These are phyloP conservation scores for Hartigia nigra DNA, from an alignment of 2,888 invertebrate genomes.

Conservation along the genomic window DNA sequence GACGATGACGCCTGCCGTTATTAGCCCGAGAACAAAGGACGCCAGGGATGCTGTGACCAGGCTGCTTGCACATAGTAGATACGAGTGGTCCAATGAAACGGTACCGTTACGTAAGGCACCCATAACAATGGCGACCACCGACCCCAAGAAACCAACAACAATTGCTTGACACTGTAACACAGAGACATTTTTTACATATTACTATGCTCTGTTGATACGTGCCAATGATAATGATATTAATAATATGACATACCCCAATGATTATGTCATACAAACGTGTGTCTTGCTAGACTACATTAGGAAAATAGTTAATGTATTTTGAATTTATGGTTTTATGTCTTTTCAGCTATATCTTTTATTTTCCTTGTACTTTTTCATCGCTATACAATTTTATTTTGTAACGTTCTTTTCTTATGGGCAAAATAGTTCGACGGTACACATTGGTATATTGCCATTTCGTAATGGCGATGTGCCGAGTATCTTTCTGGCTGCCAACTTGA, in stretches of 20 bases:
- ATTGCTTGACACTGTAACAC: slow-evolving; percentile 74
- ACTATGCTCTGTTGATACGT: not conserved
- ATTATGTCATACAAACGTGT: no score
- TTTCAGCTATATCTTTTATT: no score
- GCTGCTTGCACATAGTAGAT: slow-evolving; percentile 79
- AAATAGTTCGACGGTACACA: not conserved
- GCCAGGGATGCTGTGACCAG: slow-evolving; percentile 82
- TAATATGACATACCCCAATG: not conserved
- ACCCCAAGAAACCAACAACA: slow-evolving; percentile 79
- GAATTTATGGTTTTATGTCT: not conserved
- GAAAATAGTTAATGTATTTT: not conserved
- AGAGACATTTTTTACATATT: not conserved
- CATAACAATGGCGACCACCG: slow-evolving; percentile 76
- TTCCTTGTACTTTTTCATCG: not conserved
- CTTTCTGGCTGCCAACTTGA: not conserved
- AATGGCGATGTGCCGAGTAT: no score
- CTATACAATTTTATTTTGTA: not conserved
- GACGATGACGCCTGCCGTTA: slow-evolving; percentile 80
- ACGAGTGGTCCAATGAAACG: slow-evolving; percentile 75
- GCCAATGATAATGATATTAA: not conserved
- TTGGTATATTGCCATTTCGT: not conserved
- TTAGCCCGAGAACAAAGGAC: slow-evolving; percentile 76
- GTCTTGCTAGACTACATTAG: no score
- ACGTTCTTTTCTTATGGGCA: not conserved
- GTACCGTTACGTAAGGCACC: slow-evolving; percentile 74